Evolutionary conservation across 2,113 vertebrate genomes (phyloP).

Genomic region (Scatophagus argus): DNA sequence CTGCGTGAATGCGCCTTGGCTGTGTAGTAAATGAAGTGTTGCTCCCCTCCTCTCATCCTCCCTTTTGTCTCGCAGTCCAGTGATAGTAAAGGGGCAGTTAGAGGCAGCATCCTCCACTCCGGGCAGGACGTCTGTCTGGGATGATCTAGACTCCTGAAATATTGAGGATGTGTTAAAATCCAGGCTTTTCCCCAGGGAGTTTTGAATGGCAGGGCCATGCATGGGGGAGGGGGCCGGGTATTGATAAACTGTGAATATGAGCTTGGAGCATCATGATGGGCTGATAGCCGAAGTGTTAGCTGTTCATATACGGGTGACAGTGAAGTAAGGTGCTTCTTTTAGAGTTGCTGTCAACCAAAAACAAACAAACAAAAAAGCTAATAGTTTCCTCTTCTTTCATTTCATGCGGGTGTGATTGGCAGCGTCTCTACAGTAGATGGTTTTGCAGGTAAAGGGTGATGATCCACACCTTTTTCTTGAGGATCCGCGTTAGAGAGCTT

Average conservation of each 20-base stretch:
- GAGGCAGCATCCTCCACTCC: conserved; percentile 34
- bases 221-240: no score
- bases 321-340: neutral
- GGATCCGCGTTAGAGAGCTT: neutral
- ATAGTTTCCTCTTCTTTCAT: neutral
- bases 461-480: neutral
- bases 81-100: conserved; percentile 53
- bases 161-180: conserved; percentile 9
- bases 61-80: conserved; percentile 50
- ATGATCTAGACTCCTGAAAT: neutral
- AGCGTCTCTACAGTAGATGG: no score
- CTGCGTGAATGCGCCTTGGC: conserved; percentile 39
- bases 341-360: neutral
- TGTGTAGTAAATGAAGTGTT: conserved; percentile 33
- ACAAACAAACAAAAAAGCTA: neutral
- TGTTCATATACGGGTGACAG: neutral
- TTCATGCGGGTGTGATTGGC: neutral
- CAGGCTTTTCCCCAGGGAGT: neutral
- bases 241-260: neutral
- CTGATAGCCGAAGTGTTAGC: neutral
- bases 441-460: neutral
- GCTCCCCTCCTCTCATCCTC: neutral
- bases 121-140: conserved; percentile 14
- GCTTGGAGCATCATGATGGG: neutral
- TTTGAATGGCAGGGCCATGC: neutral